Evolutionary conservation across 2,888 invertebrate species (phyloP), one percentile per base, ranked within the genome.

Genomic region (Ptychoptera contaminata): DNA sequence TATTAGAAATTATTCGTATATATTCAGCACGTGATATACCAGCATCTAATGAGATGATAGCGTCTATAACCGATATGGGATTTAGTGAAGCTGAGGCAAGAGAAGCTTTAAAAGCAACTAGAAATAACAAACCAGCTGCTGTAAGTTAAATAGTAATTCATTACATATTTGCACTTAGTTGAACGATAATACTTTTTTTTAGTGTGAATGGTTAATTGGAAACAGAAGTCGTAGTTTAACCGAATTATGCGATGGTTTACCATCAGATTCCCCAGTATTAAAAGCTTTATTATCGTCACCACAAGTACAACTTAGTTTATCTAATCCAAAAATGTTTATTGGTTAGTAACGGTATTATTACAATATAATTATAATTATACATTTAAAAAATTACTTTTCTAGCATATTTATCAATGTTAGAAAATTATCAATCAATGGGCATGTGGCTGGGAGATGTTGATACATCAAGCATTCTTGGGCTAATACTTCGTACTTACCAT

Each of bases 381-480:
- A 40, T 50, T 42, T 49, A 46, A 47, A n/a, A n/a, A n/a, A n/a
- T n/a, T n/a, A n/a, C n/a, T n/a, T 42, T 61, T 61, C 40, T 57
- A 77, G 79, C 77, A n/a, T 77, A 77, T 59, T 59, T 79, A 51
- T 73, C 75, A 48, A 75, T 79, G 62, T 58, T 79, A 54, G 79
- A 79, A 58, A 76, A 73, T 52, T 77, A 78, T 37, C 67, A 70
- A 44, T 69, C 72, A 35, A 71, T 75, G 50, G 73, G 71, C 51
- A 69, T 74, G 49, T 79, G 78, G 76, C 67, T 77, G 45, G 74
- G 73, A 52, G 79, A 80, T 58, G 71, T 73, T n/a, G 78, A 79
- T 54, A 75, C 77, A 30, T 74, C 74, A 40, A 76, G 76, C 15
- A 69, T 79, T 46, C 67, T 80, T 42, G 73, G 73, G 56, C 74